Percentiles rank a stretch among this genome's conserved stretches.
Conservation (phyloP, 1,140 invertebrate genomes). For the Orchestia grillus region DNA sequence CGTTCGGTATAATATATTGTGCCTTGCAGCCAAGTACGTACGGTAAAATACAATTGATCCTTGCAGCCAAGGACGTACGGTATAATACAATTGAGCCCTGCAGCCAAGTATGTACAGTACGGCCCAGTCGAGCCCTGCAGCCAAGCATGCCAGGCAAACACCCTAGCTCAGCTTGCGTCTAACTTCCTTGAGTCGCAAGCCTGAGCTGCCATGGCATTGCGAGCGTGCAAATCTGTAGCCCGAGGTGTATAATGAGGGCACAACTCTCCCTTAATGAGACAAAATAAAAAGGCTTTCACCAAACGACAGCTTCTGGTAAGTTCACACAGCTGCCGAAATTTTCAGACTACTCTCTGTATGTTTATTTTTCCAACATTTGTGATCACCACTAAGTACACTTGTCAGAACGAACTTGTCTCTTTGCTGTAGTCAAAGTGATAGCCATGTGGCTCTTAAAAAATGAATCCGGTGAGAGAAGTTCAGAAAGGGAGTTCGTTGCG, state of each 20-base stretch:
- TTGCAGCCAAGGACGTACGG: too few relatives aligned
- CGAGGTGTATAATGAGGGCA: not conserved
- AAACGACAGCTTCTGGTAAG: not conserved
- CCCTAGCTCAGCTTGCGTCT: too few relatives aligned
- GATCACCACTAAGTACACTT: not conserved
- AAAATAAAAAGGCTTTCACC: not conserved
- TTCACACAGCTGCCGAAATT: not conserved
- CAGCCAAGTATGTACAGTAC: too few relatives aligned
- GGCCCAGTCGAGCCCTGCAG: not conserved
- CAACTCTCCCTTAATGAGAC: not conserved
- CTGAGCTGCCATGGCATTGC: not conserved
- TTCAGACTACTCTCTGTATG: not conserved
- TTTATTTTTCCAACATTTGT: not conserved
- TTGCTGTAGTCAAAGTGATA: not conserved
- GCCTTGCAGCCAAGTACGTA: too few relatives aligned
- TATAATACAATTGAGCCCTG: too few relatives aligned
- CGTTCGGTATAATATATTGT: too few relatives aligned
- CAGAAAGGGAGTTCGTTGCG: too few relatives aligned
- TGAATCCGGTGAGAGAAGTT: too few relatives aligned
- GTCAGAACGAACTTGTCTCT: not conserved
- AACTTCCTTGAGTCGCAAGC: not conserved
- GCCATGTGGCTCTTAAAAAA: too few relatives aligned
- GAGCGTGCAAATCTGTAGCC: not conserved
- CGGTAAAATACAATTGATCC: too few relatives aligned
- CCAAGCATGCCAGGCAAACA: not conserved